Evolutionary conservation across 2,113 vertebrate species (phyloP).

Genomic region (Chascanopsetta lugubris): DNA sequence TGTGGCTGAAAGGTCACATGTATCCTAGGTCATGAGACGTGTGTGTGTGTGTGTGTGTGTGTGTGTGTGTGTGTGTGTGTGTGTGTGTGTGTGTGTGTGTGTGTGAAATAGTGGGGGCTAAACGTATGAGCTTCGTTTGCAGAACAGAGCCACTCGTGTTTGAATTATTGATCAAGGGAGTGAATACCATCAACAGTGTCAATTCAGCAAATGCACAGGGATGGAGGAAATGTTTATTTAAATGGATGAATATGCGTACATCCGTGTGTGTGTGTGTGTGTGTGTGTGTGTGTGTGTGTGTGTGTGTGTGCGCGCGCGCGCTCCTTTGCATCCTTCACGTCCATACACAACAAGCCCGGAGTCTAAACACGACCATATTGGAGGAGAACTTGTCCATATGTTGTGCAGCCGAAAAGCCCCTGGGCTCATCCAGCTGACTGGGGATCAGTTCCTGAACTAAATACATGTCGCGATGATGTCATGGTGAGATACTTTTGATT

Average conservation of each 20-base stretch:
- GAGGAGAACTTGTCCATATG: conserved; percentile 36
- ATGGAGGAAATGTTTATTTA: conserved; percentile 42
- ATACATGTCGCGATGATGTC: not conserved
- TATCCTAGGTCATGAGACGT: not conserved
- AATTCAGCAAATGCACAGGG: conserved; percentile 51
- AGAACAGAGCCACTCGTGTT: conserved; percentile 48
- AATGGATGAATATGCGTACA: conserved; percentile 21
- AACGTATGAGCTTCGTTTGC: conserved; percentile 43
- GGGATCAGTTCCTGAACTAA: conserved; percentile 7
- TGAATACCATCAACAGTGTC: conserved; percentile 53
- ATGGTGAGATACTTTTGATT: too few species aligned
- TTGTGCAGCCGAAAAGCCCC: conserved; percentile 36
- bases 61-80: conserved; percentile 7
- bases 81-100: conserved; percentile 11
- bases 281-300: not conserved
- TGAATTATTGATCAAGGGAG: conserved; percentile 75
- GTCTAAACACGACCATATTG: conserved; percentile 55
- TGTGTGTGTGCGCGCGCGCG: too few species aligned
- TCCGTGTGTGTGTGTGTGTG: conserved; percentile 9
- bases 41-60: conserved; percentile 6
- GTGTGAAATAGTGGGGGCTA: conserved; percentile 2
- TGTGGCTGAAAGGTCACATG: conserved; percentile 14
- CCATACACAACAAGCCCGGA: conserved; percentile 17
- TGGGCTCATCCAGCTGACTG: conserved; percentile 44
- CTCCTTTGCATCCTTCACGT: conserved; percentile 18